Evolutionary conservation across 2,888 invertebrate species (phyloP).

Genomic region (Ceraclea dissimilis): DNA sequence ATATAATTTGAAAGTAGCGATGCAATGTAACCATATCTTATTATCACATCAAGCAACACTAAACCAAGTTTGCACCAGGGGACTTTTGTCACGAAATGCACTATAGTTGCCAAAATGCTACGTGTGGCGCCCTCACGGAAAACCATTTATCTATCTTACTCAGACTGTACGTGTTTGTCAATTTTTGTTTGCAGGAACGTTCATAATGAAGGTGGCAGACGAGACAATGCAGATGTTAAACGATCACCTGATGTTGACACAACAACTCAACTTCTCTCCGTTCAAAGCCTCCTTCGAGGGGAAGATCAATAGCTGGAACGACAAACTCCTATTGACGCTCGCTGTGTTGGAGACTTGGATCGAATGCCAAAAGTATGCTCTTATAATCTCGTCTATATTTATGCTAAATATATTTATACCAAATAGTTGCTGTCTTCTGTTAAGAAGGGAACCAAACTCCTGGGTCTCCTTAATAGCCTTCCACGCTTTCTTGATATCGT

Average conservation of each 20-base stretch:
- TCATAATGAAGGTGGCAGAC: conserved; percentile 67
- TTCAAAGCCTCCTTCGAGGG: conserved; percentile 70
- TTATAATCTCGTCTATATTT: neutral
- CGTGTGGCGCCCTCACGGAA: too few species aligned
- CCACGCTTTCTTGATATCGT: conserved; percentile 73
- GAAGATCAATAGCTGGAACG: conserved; percentile 68
- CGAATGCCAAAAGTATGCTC: conserved; percentile 62
- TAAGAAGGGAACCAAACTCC: conserved; percentile 62
- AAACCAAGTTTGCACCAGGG: too few species aligned
- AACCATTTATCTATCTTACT: too few species aligned
- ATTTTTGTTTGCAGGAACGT: conserved; percentile 46
- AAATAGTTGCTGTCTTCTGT: conserved; percentile 73
- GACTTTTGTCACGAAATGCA: too few species aligned
- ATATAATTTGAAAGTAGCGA: too few species aligned
- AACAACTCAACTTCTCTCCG: conserved; percentile 70
- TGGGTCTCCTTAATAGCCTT: conserved; percentile 71
- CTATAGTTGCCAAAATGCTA: too few species aligned
- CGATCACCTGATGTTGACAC: conserved; percentile 66
- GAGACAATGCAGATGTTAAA: conserved; percentile 67
- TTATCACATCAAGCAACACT: too few species aligned
- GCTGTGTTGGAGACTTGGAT: conserved; percentile 61
- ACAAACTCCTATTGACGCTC: conserved; percentile 55
- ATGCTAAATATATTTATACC: too few species aligned
- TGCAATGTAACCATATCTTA: too few species aligned
- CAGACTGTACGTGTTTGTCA: too few species aligned